Evolutionary conservation across 2,113 vertebrate species (phyloP), one percentile per base, ranked within the genome.

Genomic region (Erythrocercus mccallii): DNA sequence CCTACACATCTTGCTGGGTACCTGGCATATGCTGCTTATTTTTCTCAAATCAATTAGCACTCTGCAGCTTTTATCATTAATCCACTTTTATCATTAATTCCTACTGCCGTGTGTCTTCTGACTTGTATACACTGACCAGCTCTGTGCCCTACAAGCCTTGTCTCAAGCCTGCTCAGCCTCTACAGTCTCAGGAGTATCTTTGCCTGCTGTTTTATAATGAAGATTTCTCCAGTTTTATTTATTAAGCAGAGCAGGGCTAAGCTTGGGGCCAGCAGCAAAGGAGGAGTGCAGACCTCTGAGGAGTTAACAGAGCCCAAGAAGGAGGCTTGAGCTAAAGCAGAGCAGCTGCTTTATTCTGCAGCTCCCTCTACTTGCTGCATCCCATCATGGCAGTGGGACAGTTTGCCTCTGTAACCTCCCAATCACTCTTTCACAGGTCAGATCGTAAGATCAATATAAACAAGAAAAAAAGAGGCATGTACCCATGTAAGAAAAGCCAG

Each of bases 311-410:
- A 84, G n/a, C 50, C 44, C 73, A 12, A 0, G 28, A 2, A 20
- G 8, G 1, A 81, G 48, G 64, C 51, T 87, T 6, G 48, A 33
- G 86, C 69, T 21, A 1, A 13, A 70, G 69, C 64, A 72, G 33
- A 81, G 81, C 95, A 69, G 82, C 92, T 94, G 76, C 76, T 42
- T 94, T 88, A 90, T 96, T 97, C 95, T 77, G 84, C 93, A 95
- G 93, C 94, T 94, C 95, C 95, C 96, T 96, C 95, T 97, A 73
- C 95, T 90, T 93, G 86, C 95, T 89, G 84, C 81, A 85, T 60
- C 84, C 73, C 91, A 76, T 78, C 86, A 94, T 53, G 70, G 94
- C 95, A 97, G 25, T 0, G 54, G 11, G 57, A 91, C 71, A 45
- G 10, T 13, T 6, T 16, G 48, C 84, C 69, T 79, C 81, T 10